These are phyloP conservation scores for Petrolisthes manimaculis DNA, from an alignment of 2,888 invertebrate genomes.

Conservation along the genomic window DNA sequence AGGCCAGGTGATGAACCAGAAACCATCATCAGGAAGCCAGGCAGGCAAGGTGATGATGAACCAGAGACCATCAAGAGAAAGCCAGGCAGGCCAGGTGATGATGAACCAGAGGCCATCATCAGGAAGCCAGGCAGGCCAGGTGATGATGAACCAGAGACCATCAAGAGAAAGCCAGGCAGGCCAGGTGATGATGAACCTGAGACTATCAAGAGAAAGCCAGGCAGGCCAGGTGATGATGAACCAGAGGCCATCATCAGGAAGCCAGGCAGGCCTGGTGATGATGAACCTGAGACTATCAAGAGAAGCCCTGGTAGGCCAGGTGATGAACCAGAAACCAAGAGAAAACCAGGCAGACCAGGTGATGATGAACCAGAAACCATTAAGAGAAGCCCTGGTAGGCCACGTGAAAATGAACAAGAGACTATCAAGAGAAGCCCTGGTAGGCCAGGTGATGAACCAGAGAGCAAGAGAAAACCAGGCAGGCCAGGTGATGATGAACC, in stretches of 20 bases:
- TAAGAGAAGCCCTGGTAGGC: neutral
- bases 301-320: slow-evolving; percentile 3
- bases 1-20: slow-evolving; percentile 16
- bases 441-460: slow-evolving; percentile 20
- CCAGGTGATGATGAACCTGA: slow-evolving; percentile 31
- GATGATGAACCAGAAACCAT: slow-evolving; percentile 10
- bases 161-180: slow-evolving; percentile 6
- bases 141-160: slow-evolving; percentile 11
- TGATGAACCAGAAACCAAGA: slow-evolving; percentile 23
- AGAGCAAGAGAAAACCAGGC: slow-evolving; percentile 15
- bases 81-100: slow-evolving; percentile 11
- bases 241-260: neutral
- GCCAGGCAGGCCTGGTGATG: neutral
- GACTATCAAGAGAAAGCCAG: neutral
- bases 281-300: slow-evolving; percentile 33
- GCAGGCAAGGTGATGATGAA: slow-evolving; percentile 17
- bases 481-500: slow-evolving; percentile 9
- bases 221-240: slow-evolving; percentile 25
- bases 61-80: slow-evolving; percentile 1
- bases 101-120: slow-evolving; percentile 3
- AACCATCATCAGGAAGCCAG: slow-evolving; percentile 3
- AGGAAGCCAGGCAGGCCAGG: neutral
- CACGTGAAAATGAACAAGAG: neutral
- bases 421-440: neutral
- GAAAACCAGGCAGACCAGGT: slow-evolving; percentile 23